These are phyloP conservation scores for Anolis sagrei DNA, from an alignment of 2,113 vertebrate species.

Conservation along the genomic window DNA sequence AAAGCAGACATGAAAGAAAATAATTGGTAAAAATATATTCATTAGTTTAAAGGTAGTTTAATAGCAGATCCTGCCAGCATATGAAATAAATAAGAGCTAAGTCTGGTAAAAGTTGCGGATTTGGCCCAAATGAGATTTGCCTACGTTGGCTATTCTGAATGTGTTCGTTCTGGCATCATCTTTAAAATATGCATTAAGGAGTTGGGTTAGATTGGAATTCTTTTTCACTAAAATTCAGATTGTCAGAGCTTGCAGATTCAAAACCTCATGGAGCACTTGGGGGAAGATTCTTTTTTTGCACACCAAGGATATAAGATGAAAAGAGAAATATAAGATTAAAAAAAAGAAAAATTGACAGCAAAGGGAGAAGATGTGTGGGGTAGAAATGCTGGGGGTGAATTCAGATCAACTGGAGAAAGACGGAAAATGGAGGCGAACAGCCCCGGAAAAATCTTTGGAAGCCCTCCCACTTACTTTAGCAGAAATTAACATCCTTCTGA, in stretches of 20 bases:
- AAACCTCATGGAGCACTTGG: background rate
- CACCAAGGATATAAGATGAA: constrained; percentile 2
- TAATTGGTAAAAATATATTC: background rate
- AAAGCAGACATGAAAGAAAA: background rate
- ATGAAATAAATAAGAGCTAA: background rate
- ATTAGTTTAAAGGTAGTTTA: background rate
- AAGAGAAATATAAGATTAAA: background rate
- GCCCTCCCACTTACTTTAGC: constrained; percentile 6
- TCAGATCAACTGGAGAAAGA: constrained; percentile 32
- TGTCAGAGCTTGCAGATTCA: constrained; percentile 2
- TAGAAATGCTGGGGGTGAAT: background rate
- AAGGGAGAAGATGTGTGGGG: background rate
- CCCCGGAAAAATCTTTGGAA: background rate
- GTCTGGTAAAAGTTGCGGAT: background rate
- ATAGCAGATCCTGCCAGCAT: too few species aligned
- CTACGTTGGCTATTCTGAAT: background rate
- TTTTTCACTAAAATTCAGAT: background rate
- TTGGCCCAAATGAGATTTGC: background rate
- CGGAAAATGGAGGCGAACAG: background rate
- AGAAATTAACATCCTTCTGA: fast-evolving
- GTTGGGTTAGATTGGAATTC: background rate
- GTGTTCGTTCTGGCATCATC: background rate
- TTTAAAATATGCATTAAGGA: background rate
- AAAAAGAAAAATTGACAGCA: background rate
- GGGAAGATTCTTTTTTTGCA: background rate